These are phyloP conservation scores for Epinephelus moara DNA, from an alignment of 2,113 vertebrate genomes.

Conservation along the genomic window DNA sequence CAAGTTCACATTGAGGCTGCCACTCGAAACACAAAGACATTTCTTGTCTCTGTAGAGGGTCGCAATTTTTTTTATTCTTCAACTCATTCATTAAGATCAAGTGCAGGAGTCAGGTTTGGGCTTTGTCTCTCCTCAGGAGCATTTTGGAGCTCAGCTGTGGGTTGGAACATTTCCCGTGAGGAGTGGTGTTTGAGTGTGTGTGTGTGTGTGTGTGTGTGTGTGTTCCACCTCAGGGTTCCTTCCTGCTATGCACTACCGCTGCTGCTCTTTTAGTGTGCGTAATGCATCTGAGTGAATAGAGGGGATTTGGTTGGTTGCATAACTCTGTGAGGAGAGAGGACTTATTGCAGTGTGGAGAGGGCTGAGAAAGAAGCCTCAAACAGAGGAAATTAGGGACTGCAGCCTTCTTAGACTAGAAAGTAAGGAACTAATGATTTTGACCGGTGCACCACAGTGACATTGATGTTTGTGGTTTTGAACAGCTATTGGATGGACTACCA, in stretches of 20 bases:
- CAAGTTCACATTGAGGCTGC: background rate
- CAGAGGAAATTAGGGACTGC: slow-evolving; percentile 6
- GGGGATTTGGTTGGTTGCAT: slow-evolving; percentile 68
- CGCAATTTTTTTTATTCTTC: slow-evolving; percentile 5
- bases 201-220: slow-evolving; percentile 36
- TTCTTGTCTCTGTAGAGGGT: slow-evolving; percentile 3
- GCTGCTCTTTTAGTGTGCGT: slow-evolving; percentile 63
- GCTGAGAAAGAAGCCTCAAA: slow-evolving; percentile 30
- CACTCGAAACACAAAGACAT: background rate
- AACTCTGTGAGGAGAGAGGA: slow-evolving; percentile 52
- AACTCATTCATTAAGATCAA: slow-evolving; percentile 25
- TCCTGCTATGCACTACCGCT: slow-evolving; percentile 59
- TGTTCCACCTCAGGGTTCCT: slow-evolving; percentile 60
- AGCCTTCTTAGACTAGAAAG: slow-evolving; percentile 8
- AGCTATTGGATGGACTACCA: background rate
- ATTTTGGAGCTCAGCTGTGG: slow-evolving; percentile 54
- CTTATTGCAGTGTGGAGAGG: slow-evolving; percentile 32
- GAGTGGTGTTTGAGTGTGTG: slow-evolving; percentile 37
- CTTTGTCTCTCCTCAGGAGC: slow-evolving; percentile 37
- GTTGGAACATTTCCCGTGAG: slow-evolving; percentile 47
- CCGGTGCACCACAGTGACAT: background rate
- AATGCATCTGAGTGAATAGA: slow-evolving; percentile 70
- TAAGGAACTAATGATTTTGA: background rate
- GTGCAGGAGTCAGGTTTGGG: slow-evolving; percentile 14
- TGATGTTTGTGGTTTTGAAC: background rate